Evolutionary conservation across 1,140 invertebrate genomes (phyloP), one percentile per base, ranked within the genome.

Genomic region (Dolichoris vasculosae): DNA sequence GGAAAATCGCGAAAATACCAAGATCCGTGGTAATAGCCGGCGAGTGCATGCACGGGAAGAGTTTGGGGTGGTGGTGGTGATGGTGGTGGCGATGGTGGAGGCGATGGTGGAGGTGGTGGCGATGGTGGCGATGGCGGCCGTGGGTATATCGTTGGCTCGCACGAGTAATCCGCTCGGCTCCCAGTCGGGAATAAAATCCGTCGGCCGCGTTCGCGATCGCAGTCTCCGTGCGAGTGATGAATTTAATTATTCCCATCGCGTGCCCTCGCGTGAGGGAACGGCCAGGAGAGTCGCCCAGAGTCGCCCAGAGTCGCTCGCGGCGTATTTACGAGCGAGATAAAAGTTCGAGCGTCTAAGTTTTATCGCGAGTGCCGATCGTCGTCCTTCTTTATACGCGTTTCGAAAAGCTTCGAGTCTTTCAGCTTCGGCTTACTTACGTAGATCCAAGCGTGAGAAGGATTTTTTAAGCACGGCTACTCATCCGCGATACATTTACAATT

Each of bases 221-320:
- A 82, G 46, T 51, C 35, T 83, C 48, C 38, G 67, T 26, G 30
- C 67, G 38, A 73, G 85, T 83, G 82, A 86, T 86, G 77, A 86
- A 86, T 86, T 86, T 86, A 86, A 86, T 86, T 86, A 84, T 86
- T 86, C 86, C 40, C 77, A 81, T 86, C 82, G 86, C 82, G 82
- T 84, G 82, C n/a, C 26, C 71, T 51, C 55, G 73, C 80, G 40
- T 26, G n/a, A n/a, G 79, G 26, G 48, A 26, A 79, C 3, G n/a
- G 46, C 48, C 76, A 20, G 23, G 67, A 83, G 82, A 83, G n/a
- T 83, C 75, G 30, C 83, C 59, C 71, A n/a, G n/a, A n/a, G n/a
- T n/a, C n/a, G n/a, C n/a, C n/a, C n/a, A n/a, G n/a, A n/a, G n/a
- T 83, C 75, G 30, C 83, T 71, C 71, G 23, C 73, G 43, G 55